Evolutionary conservation across 1,140 invertebrate genomes (phyloP).

Genomic region (Tetramorium simillimum): DNA sequence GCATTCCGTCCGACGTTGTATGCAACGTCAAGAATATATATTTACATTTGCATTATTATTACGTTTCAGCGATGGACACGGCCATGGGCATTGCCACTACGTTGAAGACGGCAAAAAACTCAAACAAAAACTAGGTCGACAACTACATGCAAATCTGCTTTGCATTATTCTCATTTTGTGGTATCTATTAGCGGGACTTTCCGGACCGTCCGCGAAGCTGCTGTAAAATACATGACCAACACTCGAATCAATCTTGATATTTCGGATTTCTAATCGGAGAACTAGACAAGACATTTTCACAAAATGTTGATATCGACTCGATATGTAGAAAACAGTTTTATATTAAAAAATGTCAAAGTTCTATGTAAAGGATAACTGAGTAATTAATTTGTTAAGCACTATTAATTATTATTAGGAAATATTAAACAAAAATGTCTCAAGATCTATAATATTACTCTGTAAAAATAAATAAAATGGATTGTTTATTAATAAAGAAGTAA

Average conservation of each 20-base stretch:
- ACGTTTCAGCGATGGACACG: conserved; percentile 25
- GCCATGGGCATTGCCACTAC: background rate
- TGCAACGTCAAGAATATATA: conserved; percentile 1
- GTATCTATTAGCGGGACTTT: conserved; percentile 10
- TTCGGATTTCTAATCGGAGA: background rate
- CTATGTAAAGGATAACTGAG: background rate
- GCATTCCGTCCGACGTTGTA: background rate
- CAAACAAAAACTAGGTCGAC: background rate
- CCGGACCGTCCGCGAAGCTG: background rate
- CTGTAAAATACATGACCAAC: background rate
- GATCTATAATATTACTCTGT: background rate
- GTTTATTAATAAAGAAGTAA: background rate
- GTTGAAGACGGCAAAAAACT: conserved; percentile 25
- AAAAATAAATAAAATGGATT: background rate
- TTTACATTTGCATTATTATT: conserved; percentile 51
- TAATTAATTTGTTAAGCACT: background rate
- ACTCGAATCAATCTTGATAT: background rate
- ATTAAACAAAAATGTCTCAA: background rate
- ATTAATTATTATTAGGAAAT: background rate
- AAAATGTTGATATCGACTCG: background rate
- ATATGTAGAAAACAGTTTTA: background rate
- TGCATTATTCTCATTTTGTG: conserved; percentile 33
- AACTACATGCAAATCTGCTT: conserved; percentile 39
- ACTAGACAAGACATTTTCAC: background rate
- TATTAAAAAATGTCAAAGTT: background rate